Evolutionary conservation across 1,140 invertebrate species (phyloP).

Genomic region (Ceratina japonica): DNA sequence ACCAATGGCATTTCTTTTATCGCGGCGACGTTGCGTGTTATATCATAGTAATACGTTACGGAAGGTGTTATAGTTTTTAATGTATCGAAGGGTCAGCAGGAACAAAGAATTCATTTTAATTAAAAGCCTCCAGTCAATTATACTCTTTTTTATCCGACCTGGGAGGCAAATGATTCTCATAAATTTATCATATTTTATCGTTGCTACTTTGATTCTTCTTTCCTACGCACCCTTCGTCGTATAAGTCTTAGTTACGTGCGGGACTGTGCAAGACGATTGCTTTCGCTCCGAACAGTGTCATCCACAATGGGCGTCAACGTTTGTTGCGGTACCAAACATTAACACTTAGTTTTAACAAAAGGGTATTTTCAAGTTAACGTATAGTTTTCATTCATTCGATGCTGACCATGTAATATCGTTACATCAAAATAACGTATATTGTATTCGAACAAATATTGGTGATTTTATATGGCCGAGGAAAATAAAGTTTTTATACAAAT

Average conservation of each 20-base stretch:
- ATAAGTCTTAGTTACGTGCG: conserved; percentile 15
- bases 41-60: conserved; percentile 5
- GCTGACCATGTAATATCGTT: conserved; percentile 54
- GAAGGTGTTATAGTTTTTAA: conserved; percentile 31
- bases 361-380: conserved; percentile 37
- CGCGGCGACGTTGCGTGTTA: conserved; percentile 1
- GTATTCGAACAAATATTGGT: conserved; percentile 60
- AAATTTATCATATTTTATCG: background rate
- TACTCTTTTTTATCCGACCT: background rate
- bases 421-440: conserved; percentile 45
- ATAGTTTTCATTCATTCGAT: conserved; percentile 46
- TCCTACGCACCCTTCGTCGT: conserved; percentile 8
- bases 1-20: conserved; percentile 48
- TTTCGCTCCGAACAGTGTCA: conserved; percentile 8
- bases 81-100: conserved; percentile 17
- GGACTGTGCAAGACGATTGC: conserved; percentile 40
- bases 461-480: conserved; percentile 62
- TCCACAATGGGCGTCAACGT: conserved; percentile 4
- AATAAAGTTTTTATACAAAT: conserved; percentile 63
- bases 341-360: conserved; percentile 23
- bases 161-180: background rate
- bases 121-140: background rate
- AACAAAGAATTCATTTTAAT: conserved; percentile 19
- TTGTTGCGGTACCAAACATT: conserved; percentile 22
- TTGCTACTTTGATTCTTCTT: conserved; percentile 14